Evolutionary conservation across 2,888 invertebrate genomes (phyloP).

Genomic region (Orchestes rusci): DNA sequence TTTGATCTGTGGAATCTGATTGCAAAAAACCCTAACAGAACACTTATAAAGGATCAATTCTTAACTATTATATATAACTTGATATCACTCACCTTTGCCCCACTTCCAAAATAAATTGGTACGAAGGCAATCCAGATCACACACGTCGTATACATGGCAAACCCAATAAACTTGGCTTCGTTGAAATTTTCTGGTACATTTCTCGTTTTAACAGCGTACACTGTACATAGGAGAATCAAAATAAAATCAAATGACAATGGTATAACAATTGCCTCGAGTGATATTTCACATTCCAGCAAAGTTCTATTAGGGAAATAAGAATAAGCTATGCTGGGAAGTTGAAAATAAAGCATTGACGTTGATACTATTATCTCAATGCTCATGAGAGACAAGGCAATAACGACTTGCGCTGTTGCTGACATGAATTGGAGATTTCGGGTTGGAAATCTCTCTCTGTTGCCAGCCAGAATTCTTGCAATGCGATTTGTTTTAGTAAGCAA

Average conservation of each 20-base stretch:
- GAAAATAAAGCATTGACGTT: constrained; percentile 51
- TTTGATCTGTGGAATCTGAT: no score
- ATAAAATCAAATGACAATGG: constrained; percentile 67
- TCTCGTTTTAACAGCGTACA: constrained; percentile 70
- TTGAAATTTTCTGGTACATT: constrained; percentile 80
- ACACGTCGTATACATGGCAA: constrained; percentile 74
- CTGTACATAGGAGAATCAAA: constrained; percentile 64
- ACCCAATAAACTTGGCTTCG: constrained; percentile 67
- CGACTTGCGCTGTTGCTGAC: constrained; percentile 51
- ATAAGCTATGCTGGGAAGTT: constrained; percentile 52
- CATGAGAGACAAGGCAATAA: constrained; percentile 58
- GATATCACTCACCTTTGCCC: constrained; percentile 46
- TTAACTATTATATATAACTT: no score
- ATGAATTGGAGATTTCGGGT: constrained; percentile 61
- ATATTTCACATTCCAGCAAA: constrained; percentile 57
- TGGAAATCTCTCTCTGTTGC: constrained; percentile 63
- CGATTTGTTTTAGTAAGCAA: constrained; percentile 71
- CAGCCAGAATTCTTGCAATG: constrained; percentile 67
- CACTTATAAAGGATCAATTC: no score
- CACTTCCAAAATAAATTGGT: constrained; percentile 68
- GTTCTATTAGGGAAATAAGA: constrained; percentile 49
- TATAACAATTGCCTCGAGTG: constrained; percentile 50
- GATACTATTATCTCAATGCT: constrained; percentile 61
- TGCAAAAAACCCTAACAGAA: no score
- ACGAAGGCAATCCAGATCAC: constrained; percentile 74